Evolutionary conservation across 2,797 vertebrate genomes (phyloP).

Genomic region (Cossypha heuglini): DNA sequence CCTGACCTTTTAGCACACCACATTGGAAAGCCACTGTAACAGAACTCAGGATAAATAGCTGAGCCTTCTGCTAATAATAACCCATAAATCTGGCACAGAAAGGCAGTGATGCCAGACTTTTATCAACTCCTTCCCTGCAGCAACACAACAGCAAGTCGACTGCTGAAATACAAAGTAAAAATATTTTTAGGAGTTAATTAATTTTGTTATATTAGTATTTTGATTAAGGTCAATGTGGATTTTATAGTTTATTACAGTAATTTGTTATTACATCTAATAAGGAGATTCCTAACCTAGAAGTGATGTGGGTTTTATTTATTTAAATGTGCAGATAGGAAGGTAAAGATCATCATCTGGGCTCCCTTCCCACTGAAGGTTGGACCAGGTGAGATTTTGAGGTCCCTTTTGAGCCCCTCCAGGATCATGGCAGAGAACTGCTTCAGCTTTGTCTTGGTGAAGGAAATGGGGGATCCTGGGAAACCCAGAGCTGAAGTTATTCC

Average conservation of each 20-base stretch:
- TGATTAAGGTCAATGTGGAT: not conserved
- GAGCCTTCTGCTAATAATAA: conserved; percentile 12
- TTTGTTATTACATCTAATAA: not conserved
- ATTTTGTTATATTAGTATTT: not conserved
- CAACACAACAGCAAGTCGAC: not conserved
- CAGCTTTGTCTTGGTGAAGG: not conserved
- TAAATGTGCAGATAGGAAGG: not conserved
- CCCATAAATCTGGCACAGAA: not conserved
- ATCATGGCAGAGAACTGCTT: not conserved
- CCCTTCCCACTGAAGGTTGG: not conserved
- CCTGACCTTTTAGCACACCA: not conserved
- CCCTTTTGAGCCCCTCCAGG: not conserved
- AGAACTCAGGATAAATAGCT: not conserved
- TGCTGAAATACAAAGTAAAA: not conserved
- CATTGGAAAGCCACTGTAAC: not conserved
- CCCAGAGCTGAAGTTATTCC: not conserved
- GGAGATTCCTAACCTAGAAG: not conserved
- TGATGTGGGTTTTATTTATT: not conserved
- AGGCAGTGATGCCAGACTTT: not conserved
- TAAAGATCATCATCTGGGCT: not conserved
- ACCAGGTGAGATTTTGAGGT: not conserved
- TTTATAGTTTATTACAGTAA: not conserved
- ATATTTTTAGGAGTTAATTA: not conserved
- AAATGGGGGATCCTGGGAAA: not conserved
- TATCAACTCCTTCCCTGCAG: not conserved